Conservation (phyloP, 2,797 vertebrate genomes). For the Thunnus albacares region DNA sequence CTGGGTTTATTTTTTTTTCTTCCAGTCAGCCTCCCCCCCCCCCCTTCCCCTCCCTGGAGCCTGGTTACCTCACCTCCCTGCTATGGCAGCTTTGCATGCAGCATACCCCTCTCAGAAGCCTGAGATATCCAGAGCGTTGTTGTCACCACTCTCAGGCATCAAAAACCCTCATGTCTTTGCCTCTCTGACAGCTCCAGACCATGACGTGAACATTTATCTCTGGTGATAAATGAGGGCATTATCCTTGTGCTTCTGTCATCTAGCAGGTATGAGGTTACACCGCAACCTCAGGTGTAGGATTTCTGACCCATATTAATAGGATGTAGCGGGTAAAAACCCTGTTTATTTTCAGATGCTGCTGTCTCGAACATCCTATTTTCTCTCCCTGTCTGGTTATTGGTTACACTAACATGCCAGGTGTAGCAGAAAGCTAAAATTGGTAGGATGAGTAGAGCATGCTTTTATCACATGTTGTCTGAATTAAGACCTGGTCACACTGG, state of each 20-base stretch:
- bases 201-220: constrained; percentile 62
- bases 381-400: constrained; percentile 54
- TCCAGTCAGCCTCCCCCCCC: background rate
- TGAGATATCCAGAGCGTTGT: constrained; percentile 46
- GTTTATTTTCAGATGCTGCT: constrained; percentile 70
- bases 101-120: constrained; percentile 50
- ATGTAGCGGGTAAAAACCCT: constrained; percentile 40
- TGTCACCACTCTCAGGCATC: constrained; percentile 48
- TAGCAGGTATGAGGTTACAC: constrained; percentile 30
- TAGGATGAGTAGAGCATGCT: constrained; percentile 63
- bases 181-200: constrained; percentile 52
- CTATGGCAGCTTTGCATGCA: constrained; percentile 66
- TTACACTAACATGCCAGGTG: constrained; percentile 72
- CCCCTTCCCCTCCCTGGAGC: background rate
- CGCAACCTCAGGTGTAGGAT: constrained; percentile 69
- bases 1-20: constrained; percentile 48
- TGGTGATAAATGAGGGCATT: constrained; percentile 66
- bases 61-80: constrained; percentile 68
- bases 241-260: constrained; percentile 69
- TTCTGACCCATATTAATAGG: constrained; percentile 76
- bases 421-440: constrained; percentile 81
- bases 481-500: constrained; percentile 12
- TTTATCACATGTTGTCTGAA: constrained; percentile 67
- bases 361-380: constrained; percentile 40
- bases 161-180: constrained; percentile 20